Evolutionary conservation across 2,113 vertebrate genomes (phyloP).

Genomic region (Perca flavescens): DNA sequence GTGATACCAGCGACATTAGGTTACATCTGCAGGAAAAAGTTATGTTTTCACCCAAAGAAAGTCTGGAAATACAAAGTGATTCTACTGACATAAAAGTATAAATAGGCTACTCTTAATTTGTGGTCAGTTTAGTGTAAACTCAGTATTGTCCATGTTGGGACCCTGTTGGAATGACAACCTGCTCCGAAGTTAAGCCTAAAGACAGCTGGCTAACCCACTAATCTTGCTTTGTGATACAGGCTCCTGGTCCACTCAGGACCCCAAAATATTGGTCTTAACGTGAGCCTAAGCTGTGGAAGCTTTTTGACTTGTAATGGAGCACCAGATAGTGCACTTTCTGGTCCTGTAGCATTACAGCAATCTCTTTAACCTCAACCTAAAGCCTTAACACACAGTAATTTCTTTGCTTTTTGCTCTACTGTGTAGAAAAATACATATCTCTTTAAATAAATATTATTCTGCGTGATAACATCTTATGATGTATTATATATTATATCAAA

Average conservation of each 20-base stretch:
- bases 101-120: too few species aligned
- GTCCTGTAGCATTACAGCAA: not conserved
- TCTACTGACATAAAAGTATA: too few species aligned
- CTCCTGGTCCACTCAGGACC: not conserved
- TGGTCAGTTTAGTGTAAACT: too few species aligned
- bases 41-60: too few species aligned
- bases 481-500: not conserved
- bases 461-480: not conserved
- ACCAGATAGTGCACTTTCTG: not conserved
- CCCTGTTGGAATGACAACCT: too few species aligned
- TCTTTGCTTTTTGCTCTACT: not conserved
- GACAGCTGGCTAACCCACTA: not conserved
- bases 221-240: not conserved
- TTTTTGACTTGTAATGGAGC: not conserved
- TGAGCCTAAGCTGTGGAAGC: constrained; percentile 13
- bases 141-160: too few species aligned
- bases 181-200: too few species aligned
- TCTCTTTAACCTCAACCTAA: not conserved
- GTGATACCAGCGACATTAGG: not conserved
- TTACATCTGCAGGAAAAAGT: too few species aligned
- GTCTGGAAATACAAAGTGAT: too few species aligned
- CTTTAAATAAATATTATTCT: not conserved
- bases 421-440: not conserved
- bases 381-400: not conserved
- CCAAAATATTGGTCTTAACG: not conserved